Conservation (phyloP, 64 coral and sea anemone species). For the Trachythela sp. region DNA sequence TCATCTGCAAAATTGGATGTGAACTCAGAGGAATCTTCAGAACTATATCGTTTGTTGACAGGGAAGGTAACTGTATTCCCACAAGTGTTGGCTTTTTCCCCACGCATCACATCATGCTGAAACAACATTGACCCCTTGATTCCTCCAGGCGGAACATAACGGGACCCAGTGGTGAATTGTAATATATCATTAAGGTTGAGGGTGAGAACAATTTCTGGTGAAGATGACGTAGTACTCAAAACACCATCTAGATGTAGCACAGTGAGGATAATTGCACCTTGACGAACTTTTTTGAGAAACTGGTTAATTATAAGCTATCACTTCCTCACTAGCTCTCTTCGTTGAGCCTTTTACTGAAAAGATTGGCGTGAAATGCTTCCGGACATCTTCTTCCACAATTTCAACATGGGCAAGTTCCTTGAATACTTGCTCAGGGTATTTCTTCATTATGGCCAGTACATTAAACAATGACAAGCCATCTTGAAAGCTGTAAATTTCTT, state of each 20-base stretch:
- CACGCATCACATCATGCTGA: not conserved
- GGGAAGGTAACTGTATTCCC: not conserved
- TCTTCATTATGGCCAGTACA: not conserved
- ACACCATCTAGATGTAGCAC: not conserved
- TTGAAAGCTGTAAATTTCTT: not conserved
- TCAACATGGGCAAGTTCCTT: not conserved
- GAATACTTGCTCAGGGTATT: not conserved
- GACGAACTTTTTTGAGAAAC: not conserved
- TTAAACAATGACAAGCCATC: not conserved
- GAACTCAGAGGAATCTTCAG: not conserved
- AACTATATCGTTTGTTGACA: not conserved
- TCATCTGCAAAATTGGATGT: not conserved
- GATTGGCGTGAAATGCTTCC: not conserved
- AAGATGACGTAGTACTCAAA: not conserved
- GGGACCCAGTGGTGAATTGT: not conserved
- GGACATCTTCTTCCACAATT: not conserved
- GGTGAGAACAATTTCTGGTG: not conserved
- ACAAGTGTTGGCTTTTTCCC: not conserved
- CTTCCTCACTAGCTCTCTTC: not conserved
- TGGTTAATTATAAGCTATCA: not conserved
- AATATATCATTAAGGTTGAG: not conserved
- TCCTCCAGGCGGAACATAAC: not conserved
- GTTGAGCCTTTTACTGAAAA: not conserved
- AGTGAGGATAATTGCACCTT: not conserved
- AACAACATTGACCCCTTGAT: not conserved